phyloP scores from a whole-genome alignment of 2,888 invertebrate species.

The Eristalinus sepulchralis region DNA sequence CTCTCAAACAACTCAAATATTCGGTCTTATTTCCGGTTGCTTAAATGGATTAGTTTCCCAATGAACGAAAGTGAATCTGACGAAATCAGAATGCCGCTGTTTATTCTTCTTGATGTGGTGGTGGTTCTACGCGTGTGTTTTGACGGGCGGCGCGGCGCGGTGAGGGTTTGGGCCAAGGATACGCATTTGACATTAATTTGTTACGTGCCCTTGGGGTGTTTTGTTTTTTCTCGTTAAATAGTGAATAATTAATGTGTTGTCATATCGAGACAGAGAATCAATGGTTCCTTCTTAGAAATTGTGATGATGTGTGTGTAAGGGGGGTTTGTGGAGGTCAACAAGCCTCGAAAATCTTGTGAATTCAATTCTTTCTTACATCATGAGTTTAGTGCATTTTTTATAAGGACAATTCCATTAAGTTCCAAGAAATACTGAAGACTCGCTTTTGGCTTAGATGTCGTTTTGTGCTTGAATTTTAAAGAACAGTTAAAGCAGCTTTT shows the following conservation, averaged over 20 bases:
- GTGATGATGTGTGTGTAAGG: background rate
- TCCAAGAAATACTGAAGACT: background rate
- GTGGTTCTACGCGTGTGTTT: background rate
- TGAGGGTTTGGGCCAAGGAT: background rate
- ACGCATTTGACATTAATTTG: constrained; percentile 5
- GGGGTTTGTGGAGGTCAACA: background rate
- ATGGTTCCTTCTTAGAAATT: background rate
- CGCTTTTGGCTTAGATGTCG: no score
- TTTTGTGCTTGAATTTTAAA: background rate
- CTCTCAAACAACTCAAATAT: constrained; percentile 5
- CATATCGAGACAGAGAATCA: constrained; percentile 7
- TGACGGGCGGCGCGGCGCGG: background rate
- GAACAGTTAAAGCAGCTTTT: background rate
- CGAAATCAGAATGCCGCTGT: background rate
- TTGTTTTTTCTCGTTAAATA: background rate
- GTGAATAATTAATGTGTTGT: constrained; percentile 33
- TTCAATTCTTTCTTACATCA: background rate
- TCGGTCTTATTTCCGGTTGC: constrained; percentile 28
- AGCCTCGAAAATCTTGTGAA: background rate
- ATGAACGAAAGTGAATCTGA: constrained; percentile 1
- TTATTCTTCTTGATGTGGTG: background rate
- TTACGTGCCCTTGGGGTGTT: constrained; percentile 1
- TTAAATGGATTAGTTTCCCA: constrained; percentile 37
- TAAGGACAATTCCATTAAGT: background rate
- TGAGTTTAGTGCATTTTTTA: background rate